Evolutionary conservation across 2,113 vertebrate species (phyloP), one percentile per base, ranked within the genome.

Genomic region (Progne subis): DNA sequence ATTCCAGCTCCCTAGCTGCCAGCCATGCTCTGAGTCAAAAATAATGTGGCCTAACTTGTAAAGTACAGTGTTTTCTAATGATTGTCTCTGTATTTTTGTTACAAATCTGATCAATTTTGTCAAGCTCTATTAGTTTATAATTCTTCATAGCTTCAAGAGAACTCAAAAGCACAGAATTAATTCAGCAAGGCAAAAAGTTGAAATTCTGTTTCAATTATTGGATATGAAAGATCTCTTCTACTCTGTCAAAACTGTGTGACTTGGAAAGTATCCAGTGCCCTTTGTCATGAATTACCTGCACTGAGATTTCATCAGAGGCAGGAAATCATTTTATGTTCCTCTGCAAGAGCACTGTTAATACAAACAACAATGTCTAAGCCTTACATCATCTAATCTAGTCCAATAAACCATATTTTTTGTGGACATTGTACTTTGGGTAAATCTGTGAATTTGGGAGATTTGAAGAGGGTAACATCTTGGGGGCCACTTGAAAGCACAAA

Each of bases 341-440:
- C 29, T 59, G 44, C 64, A 88, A 79, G 60, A 74, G 41, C 68
- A 15, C 37, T 80, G 59, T 88, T 82, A 55, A 86, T 94, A 60
- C 31, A 86, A 79, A 59, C 68, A 39, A 39, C 15, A 74, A 26
- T 75, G 28, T 60, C 93, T 87, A 88, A 87, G 67, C 65, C 77
- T 90, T 79, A 25, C 37, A 70, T 88, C 56, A 49, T 76, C 89
- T 96, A 91, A 60, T 92, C 59, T 63, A 76, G 55, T 81, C 65
- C 81, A 97, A 93, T 97, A 96, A 97, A 91, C 64, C 37, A 18
- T 69, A 52, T 57, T 82, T 78, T 95, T 90, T 88, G 90, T 96
- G 72, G 37, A 55, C 2, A 2, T 46, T 83, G 52, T 57, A 39
- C 88, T 67, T 84, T 81, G 52, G 53, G 8, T 63, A 78, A 69